These are phyloP conservation scores for Notarius quadriscutis DNA, from an alignment of 2,113 vertebrate genomes.

Conservation along the genomic window DNA sequence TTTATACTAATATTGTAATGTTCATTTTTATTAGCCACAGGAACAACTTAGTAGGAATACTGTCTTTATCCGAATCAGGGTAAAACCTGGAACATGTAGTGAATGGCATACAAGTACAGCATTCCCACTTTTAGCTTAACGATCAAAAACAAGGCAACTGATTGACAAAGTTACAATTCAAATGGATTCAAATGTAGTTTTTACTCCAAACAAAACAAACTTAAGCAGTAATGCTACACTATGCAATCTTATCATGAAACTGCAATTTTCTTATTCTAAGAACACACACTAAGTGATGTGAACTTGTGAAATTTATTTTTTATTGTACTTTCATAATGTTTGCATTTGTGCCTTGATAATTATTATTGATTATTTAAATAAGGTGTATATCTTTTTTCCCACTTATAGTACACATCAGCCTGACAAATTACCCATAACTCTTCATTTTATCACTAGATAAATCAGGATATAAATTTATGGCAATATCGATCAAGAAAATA, in stretches of 20 bases:
- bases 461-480: no score
- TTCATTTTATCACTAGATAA: background rate
- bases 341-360: background rate
- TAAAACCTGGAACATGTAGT: no score
- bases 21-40: no score
- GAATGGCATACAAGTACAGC: background rate
- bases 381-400: background rate
- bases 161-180: background rate
- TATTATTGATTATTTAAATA: background rate
- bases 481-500: no score
- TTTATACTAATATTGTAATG: no score
- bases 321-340: no score
- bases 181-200: background rate
- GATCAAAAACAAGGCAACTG: no score
- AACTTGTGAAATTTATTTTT: no score
- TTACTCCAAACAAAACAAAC: background rate
- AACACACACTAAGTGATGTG: background rate
- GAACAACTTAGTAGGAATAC: no score
- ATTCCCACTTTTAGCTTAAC: no score
- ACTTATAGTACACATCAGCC: background rate
- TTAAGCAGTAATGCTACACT: background rate
- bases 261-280: background rate
- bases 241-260: background rate
- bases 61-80: no score
- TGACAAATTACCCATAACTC: background rate